Evolutionary conservation across 1,140 invertebrate species (phyloP), one percentile per base, ranked within the genome.

Genomic region (Trichonephila clavipes): DNA sequence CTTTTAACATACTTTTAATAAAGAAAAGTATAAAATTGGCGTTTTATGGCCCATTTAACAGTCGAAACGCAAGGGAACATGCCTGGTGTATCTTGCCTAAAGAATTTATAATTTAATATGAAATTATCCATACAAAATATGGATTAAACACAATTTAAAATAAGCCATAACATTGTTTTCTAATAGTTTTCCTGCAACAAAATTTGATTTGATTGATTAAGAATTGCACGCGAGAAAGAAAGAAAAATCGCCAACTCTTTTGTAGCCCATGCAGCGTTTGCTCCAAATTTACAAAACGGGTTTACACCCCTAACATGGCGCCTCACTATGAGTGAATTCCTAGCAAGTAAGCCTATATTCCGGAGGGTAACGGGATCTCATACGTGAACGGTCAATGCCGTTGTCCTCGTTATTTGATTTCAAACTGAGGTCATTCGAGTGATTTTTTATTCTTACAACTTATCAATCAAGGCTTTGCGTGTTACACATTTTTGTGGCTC

Each of bases 341-440:
- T 24, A 8, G 24, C 64, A 93, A 86, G 86, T 88, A 88, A 82
- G 34, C n/a, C 72, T 90, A 82, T 40, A 88, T 87, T 44, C 28
- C 86, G 59, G 85, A 62, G 92, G 86, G 85, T 88, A 88, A 88
- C 40, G 69, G 85, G 92, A n/a, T 28, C 24, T n/a, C 51, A n/a
- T 90, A 58, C n/a, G 44, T 77, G 81, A 91, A 44, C 91, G 91
- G 91, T 92, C 91, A 92, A 92, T 87, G 91, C 44, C 90, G 58
- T 58, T 87, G 91, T 86, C 91, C 91, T 61, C 91, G 90, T 92
- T 92, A 92, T 19, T 44, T 21, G 83, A 59, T 85, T 85, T 28
- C 34, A 34, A 28, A 5, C 28, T 7, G 7, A 77, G 72, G 34
- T 10, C 72, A 19, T 40, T 40, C 6, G 12, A 77, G 34, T 77